phyloP scores from a whole-genome alignment of 2,797 vertebrate species.

The Crocodylus rhombifer region DNA sequence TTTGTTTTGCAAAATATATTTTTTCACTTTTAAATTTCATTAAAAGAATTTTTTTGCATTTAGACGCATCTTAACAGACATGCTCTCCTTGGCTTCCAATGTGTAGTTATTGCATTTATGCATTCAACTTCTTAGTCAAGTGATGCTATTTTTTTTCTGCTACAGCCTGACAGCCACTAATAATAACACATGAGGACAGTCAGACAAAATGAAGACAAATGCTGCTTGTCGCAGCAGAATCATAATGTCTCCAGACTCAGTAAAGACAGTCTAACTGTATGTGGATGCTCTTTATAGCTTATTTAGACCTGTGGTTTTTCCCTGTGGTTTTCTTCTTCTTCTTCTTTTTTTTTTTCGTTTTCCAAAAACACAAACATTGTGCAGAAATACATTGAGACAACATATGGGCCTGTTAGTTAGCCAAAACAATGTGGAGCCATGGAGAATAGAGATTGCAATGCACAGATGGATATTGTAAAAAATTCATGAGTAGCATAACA shows the following conservation, averaged over 20 bases:
- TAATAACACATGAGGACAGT: constrained; percentile 99
- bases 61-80: constrained; percentile 74
- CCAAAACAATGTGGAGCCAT: constrained; percentile 84
- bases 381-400: constrained; percentile 86
- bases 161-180: constrained; percentile 93
- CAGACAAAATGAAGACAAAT: constrained; percentile 99
- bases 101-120: constrained; percentile 83
- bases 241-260: constrained; percentile 92
- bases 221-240: constrained; percentile 90
- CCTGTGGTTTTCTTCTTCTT: constrained; percentile 68
- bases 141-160: constrained; percentile 86
- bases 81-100: constrained; percentile 76
- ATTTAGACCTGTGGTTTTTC: constrained; percentile 85
- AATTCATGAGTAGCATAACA: constrained; percentile 88
- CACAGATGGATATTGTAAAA: constrained; percentile 92
- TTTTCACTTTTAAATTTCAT: constrained; percentile 76
- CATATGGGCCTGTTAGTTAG: constrained; percentile 89
- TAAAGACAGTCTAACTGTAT: constrained; percentile 89
- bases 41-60: constrained; percentile 70
- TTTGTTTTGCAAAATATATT: constrained; percentile 76
- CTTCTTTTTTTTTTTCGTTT: constrained; percentile 50
- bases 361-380: constrained; percentile 79
- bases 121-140: constrained; percentile 87
- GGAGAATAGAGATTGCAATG: constrained; percentile 83
- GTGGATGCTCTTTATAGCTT: constrained; percentile 89